Percentiles rank a stretch among this genome's conserved stretches.
These are phyloP conservation scores for Chauna torquata DNA, from an alignment of 2,113 vertebrate genomes.

Conservation along the genomic window DNA sequence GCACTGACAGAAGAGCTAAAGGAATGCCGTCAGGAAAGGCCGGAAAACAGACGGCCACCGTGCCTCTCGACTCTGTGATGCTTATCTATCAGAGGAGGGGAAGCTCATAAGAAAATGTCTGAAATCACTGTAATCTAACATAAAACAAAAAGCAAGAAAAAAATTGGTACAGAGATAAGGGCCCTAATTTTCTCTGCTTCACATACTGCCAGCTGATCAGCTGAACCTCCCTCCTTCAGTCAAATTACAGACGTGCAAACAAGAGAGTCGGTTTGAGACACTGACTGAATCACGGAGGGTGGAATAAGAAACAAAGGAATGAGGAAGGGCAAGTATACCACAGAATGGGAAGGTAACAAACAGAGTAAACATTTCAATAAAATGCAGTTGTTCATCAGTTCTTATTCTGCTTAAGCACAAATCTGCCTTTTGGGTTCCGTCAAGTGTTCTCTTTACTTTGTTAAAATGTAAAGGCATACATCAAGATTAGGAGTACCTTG, in stretches of 20 bases:
- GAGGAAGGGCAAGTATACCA: not conserved
- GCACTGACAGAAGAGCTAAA: not conserved
- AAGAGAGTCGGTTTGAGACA: not conserved
- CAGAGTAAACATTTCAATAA: not conserved
- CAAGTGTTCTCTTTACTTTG: not conserved
- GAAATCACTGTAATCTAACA: not conserved
- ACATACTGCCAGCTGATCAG: not conserved
- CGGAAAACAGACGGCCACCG: not conserved
- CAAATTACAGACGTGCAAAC: not conserved
- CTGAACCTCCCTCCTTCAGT: not conserved
- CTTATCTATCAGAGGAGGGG: not conserved
- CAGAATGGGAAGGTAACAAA: not conserved
- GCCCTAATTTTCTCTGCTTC: not conserved
- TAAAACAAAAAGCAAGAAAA: not conserved
- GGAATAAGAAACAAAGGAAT: not conserved
- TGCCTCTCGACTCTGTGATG: not conserved
- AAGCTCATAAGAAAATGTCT: not conserved
- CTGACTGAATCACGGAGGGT: not conserved
- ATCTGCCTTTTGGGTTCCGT: not conserved
- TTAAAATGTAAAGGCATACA: not conserved
- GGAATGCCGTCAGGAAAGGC: not conserved
- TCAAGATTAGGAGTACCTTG: not conserved
- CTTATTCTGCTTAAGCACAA: not conserved
- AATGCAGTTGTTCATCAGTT: not conserved
- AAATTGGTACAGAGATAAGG: not conserved